Evolutionary conservation across 2,113 vertebrate genomes (phyloP), one percentile per base, ranked within the genome.

Genomic region (Leptodactylus fuscus): DNA sequence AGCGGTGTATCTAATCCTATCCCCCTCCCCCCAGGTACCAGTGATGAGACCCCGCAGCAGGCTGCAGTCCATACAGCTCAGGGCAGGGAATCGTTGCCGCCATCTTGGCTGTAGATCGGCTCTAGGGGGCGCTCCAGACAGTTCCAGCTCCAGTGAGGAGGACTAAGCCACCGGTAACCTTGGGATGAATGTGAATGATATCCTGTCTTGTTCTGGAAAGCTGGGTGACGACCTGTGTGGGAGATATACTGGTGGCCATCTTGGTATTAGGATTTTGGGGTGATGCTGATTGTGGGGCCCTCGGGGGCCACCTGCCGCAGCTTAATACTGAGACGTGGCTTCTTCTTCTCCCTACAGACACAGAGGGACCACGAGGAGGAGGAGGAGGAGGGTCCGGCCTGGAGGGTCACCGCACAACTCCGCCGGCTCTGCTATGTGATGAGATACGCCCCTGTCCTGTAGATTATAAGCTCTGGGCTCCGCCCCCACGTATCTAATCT

Each of bases 131-230:
- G 29, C 7, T 55, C 29, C 0, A 62, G 76, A 53, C 34, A 32
- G 34, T 55, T 85, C 83, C 62, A 83, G 76, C 76, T 85, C 83
- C 76, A 83, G 76, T 29, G 70, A 76, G 38, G 83, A 85, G 51
- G 83, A 85, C 38, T 85, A 49, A 80, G 32, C 15, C 1, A 18
- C n/a, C 9, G 13, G 67, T 82, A 49, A n/a, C n/a, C n/a, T n/a
- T n/a, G n/a, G n/a, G n/a, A n/a, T n/a, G n/a, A n/a, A 62, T 44
- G 41, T 44, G 41, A 44, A 1, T 62, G 4, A 27, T 62, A 1
- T 62, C 58, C 58, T 13, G 3, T 62, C 58, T 29, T 27, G 0
- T 12, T 16, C 27, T 44, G 36, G 69, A 62, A 62, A 62, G 58
- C 58, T 69, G 65, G 29, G 29, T 69, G 65, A 36, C 29, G 9